phyloP scores from a whole-genome alignment of 2,888 invertebrate species.

The Chesias legatella region DNA sequence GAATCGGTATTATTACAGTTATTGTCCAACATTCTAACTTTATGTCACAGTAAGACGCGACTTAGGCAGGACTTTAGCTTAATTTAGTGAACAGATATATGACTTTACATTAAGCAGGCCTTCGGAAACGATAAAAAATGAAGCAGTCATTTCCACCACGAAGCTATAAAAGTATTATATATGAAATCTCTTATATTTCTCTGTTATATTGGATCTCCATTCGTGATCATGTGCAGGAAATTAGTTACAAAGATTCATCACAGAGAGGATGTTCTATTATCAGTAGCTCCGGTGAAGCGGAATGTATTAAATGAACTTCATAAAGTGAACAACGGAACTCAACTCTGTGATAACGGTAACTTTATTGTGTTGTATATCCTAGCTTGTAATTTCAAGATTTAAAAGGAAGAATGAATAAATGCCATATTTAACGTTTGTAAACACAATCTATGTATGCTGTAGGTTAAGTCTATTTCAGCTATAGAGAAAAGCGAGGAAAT shows the following conservation, averaged over 20 bases:
- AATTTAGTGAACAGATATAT: too few relatives aligned
- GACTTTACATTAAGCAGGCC: too few relatives aligned
- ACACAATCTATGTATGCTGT: conserved; percentile 9
- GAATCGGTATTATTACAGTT: too few relatives aligned
- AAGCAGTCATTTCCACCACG: too few relatives aligned
- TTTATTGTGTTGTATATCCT: conserved; percentile 2
- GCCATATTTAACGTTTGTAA: not conserved
- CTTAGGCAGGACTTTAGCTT: too few relatives aligned
- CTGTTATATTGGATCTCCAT: conserved; percentile 5
- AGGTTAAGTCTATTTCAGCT: conserved; percentile 2
- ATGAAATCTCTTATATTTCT: conserved; percentile 4
- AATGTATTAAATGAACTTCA: conserved; percentile 13
- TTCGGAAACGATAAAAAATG: too few relatives aligned
- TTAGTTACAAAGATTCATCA: conserved; percentile 6
- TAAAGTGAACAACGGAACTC: not conserved
- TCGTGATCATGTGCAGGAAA: conserved; percentile 6
- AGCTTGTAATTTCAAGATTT: conserved; percentile 5
- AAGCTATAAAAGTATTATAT: not conserved
- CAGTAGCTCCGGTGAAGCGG: conserved; percentile 5
- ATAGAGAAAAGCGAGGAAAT: conserved; percentile 6
- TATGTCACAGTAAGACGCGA: too few relatives aligned
- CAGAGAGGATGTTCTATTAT: conserved; percentile 14
- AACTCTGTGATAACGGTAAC: not conserved
- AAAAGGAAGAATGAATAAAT: not conserved
- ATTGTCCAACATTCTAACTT: too few relatives aligned